Base-by-base conservation (phyloP, 2,797 vertebrate species). In the Cryptoblepharus egeriae region DNA sequence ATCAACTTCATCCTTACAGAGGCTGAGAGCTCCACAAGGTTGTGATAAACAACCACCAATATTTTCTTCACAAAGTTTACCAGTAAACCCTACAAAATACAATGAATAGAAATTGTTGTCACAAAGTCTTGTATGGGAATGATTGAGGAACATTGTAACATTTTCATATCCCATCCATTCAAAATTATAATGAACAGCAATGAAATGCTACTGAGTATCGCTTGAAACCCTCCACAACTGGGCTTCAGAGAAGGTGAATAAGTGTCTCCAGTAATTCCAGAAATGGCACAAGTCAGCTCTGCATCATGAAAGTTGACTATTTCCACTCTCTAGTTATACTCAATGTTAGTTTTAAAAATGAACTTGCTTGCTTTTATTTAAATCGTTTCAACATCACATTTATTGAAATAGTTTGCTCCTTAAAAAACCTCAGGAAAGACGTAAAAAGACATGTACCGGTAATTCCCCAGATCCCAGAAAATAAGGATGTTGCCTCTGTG, bases 21-120 rank as follows among this genome's bases (percentile, higher is more conserved):
- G 90, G 90, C 96, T 97, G 82, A 96, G 90, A 1, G 82, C 37
- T 86, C 97, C 96, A 77, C 97, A 98, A 0, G 97, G 97, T 24
- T 95, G 94, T 85, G 92, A 89, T 22, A 95, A 87, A 88, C 97
- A 97, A 35, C 95, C 88, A 20, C 95, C 85, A 79, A 91, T 79
- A 70, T 94, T 88, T 80, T 80, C 79, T 86, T 98, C 97, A 75
- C 97, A 98, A 78, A 96, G 94, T 42, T 71, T 92, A 9, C 97
- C 97, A 26, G 92, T 95, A 88, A 96, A 96, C 88, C 97, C 97
- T 97, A 86, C 75, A 12, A 79, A 84, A 0, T 18, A 80, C 0
- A 86, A 26, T 16, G 28, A 49, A 63, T 8, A 65, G n/a, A 20
- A 42, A 49, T 37, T 30, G 1, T 15, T 64, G 10, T 8, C 63